These are phyloP conservation scores for Psittacus erithacus DNA, from an alignment of 2,113 vertebrate genomes.

Conservation along the genomic window DNA sequence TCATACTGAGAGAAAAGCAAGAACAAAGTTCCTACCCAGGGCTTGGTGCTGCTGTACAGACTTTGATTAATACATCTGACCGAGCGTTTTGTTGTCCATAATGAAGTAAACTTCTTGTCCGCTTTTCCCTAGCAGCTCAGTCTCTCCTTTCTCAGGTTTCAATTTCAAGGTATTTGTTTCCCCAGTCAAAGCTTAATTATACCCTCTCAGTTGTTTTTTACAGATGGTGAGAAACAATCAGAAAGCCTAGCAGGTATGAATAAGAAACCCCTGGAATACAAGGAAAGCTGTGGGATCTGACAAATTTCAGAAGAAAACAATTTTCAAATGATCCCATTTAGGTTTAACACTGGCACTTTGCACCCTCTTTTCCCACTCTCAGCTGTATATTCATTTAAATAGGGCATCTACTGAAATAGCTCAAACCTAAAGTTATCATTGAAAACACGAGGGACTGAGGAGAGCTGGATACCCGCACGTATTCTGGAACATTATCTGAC, in stretches of 20 bases:
- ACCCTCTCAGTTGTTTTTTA: not conserved
- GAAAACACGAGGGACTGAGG: not conserved
- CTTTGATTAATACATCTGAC: not conserved
- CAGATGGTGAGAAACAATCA: not conserved
- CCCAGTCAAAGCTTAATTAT: not conserved
- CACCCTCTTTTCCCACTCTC: not conserved
- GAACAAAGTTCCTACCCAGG: not conserved
- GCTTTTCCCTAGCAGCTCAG: not conserved
- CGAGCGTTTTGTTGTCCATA: not conserved
- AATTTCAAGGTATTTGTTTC: not conserved
- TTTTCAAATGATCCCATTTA: not conserved
- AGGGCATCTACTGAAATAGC: constrained; percentile 42
- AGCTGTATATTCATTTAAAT: constrained; percentile 9
- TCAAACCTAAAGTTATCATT: not conserved
- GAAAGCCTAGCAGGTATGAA: not conserved
- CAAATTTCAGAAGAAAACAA: not conserved
- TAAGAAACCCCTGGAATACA: not conserved
- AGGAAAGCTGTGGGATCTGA: not conserved
- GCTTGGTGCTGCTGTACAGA: not conserved
- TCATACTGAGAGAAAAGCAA: not conserved
- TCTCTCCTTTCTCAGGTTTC: not conserved
- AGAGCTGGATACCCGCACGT: not conserved
- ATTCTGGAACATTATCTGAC: not conserved
- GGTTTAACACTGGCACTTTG: not conserved
- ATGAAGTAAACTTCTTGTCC: not conserved